Conservation (phyloP, 2,113 vertebrate species). For the Cottus gobio region DNA sequence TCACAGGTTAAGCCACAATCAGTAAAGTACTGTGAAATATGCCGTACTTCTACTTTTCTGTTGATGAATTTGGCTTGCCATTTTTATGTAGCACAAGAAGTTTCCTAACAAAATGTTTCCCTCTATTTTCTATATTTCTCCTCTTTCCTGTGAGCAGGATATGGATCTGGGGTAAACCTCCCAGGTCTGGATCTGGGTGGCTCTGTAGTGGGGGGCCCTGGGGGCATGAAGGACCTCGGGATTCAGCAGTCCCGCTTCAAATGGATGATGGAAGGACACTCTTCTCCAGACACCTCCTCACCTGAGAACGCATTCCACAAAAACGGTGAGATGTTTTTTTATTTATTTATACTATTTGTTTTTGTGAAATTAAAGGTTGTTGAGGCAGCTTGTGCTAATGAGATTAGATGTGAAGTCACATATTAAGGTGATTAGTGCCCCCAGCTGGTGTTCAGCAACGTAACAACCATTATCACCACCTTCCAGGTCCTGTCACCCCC, state of each 20-base stretch:
- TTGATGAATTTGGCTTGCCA: background rate
- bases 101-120: background rate
- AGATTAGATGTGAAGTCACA: constrained; percentile 25
- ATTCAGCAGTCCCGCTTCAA: constrained; percentile 96
- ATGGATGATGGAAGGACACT: constrained; percentile 98
- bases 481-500: constrained; percentile 90
- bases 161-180: constrained; percentile 86
- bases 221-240: constrained; percentile 88
- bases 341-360: background rate
- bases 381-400: background rate
- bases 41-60: background rate
- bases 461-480: constrained; percentile 8
- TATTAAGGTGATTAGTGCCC: constrained; percentile 11
- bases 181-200: constrained; percentile 89
- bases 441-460: constrained; percentile 39
- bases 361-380: background rate
- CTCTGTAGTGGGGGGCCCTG: constrained; percentile 86
- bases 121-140: constrained; percentile 13
- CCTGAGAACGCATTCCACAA: constrained; percentile 94
- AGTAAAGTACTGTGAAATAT: background rate
- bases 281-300: constrained; percentile 90
- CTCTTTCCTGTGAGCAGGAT: constrained; percentile 80
- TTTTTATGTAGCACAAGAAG: background rate
- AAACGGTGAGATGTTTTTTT: constrained; percentile 87
- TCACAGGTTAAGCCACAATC: background rate